Evolutionary conservation across 1,140 invertebrate genomes (phyloP), one percentile per base, ranked within the genome.

Genomic region (Listronotus bonariensis): DNA sequence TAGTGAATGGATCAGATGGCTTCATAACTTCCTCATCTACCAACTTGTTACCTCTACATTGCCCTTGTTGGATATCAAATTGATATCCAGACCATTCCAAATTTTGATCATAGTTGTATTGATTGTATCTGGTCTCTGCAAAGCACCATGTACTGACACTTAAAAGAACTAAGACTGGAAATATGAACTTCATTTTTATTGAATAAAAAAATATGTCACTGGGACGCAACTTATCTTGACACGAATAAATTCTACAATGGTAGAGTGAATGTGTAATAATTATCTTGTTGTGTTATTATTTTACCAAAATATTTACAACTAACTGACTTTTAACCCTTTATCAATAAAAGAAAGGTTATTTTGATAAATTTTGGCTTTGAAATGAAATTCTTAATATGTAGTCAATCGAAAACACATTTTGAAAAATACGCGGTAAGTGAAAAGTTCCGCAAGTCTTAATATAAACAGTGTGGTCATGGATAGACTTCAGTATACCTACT

Each of bases 61-160:
- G n/a, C 14, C 61, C 61, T 41, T 55, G 53, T 15, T 53, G 17
- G 14, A 64, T 55, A 26, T 10, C 43, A 34, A 48, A 56, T 6
- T 8, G 38, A 32, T 64, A 64, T 15, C n/a, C 59, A 52, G 49
- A 53, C 59, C 59, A 62, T 32, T 60, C 49, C 41, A 62, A 34
- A 43, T 53, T 17, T 14, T 52, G 17, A 15, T 18, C 9, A 20
- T 31, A 12, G 32, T n/a, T 46, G 8, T 6, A 10, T 5, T 56
- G 6, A 46, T 38, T 58, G 36, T 58, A 36, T 46, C 31, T n/a
- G 34, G 31, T 57, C 6, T 57, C 40, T 45, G 18, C 15, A 32
- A 34, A 14, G 15, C 41, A 41, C 8, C 4, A 45, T 11, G 31
- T n/a, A 10, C 9, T 41, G 1, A 46, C 10, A 34, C 17, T 46